Conservation (phyloP, 1,140 invertebrate genomes). For the Trachymyrmex cornetzi region DNA sequence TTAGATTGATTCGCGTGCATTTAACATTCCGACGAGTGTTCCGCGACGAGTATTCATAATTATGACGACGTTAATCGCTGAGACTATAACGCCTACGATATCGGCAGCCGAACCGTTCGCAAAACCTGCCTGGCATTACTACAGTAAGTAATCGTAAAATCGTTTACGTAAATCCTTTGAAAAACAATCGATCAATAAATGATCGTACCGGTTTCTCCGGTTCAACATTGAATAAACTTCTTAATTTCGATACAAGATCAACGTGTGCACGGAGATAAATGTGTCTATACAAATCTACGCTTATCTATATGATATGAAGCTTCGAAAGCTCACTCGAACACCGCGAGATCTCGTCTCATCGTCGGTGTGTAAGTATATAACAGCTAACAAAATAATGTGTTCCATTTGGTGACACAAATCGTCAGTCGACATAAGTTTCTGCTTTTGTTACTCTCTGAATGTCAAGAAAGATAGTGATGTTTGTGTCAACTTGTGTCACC, state of each 20-base stretch:
- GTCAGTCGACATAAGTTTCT: no score
- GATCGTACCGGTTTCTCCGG: constrained; percentile 31
- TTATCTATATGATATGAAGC: constrained; percentile 74
- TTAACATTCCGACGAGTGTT: neutral
- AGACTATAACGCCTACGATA: neutral
- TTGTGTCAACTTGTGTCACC: no score
- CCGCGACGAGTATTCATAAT: neutral
- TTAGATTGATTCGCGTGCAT: neutral
- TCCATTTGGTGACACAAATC: no score
- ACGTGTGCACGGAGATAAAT: constrained; percentile 46
- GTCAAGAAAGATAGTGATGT: no score
- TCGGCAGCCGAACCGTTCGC: neutral
- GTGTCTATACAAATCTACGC: constrained; percentile 60
- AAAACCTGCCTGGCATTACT: neutral
- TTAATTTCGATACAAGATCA: constrained; percentile 43
- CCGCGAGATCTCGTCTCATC: neutral
- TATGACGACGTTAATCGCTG: neutral
- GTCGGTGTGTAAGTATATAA: neutral
- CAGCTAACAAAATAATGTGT: no score
- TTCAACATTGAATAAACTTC: constrained; percentile 67
- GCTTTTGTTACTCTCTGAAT: no score
- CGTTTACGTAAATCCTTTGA: constrained; percentile 24
- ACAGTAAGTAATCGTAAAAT: neutral
- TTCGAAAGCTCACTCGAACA: constrained; percentile 48
- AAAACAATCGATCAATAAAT: constrained; percentile 48